phyloP scores from a whole-genome alignment of 2,888 invertebrate genomes.

The Harpalus rubripes region DNA sequence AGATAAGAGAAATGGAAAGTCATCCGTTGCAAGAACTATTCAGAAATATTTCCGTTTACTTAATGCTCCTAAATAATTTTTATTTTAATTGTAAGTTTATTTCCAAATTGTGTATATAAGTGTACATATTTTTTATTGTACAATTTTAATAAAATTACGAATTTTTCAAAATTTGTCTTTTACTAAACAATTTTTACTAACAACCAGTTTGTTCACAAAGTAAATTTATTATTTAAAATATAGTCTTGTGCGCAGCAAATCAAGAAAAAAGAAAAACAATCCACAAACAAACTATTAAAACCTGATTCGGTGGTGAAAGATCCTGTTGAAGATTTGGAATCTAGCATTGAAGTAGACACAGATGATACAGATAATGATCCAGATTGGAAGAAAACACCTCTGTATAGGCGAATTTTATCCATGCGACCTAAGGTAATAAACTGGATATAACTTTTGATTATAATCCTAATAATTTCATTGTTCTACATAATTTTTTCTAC shows the following conservation, averaged over 20 bases:
- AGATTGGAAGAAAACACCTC: slow-evolving; percentile 85
- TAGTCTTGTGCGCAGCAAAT: slow-evolving; percentile 42
- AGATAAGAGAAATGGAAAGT: slow-evolving; percentile 52
- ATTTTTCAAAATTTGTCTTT: slow-evolving; percentile 44
- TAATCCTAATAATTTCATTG: too few relatives aligned
- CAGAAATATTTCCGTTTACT: slow-evolving; percentile 46
- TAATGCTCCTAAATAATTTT: slow-evolving; percentile 25
- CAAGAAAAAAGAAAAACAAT: slow-evolving; percentile 4
- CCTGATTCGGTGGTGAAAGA: neutral
- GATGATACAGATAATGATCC: slow-evolving; percentile 81
- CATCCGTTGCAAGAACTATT: slow-evolving; percentile 47
- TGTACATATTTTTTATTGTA: slow-evolving; percentile 9
- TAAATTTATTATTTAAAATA: slow-evolving; percentile 9
- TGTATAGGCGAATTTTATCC: slow-evolving; percentile 71
- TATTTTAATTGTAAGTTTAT: slow-evolving; percentile 31
- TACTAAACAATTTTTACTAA: slow-evolving; percentile 27
- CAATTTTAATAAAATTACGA: slow-evolving; percentile 38
- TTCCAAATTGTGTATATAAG: slow-evolving; percentile 14
- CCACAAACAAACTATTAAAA: slow-evolving; percentile 20
- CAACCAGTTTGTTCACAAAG: neutral
- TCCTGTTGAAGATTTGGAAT: neutral
- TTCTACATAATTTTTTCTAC: too few relatives aligned
- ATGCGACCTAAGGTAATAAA: slow-evolving; percentile 30
- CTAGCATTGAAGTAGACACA: slow-evolving; percentile 68
- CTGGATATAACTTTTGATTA: too few relatives aligned